Evolutionary conservation across 2,797 vertebrate species (phyloP).

Genomic region (Liasis olivaceus): DNA sequence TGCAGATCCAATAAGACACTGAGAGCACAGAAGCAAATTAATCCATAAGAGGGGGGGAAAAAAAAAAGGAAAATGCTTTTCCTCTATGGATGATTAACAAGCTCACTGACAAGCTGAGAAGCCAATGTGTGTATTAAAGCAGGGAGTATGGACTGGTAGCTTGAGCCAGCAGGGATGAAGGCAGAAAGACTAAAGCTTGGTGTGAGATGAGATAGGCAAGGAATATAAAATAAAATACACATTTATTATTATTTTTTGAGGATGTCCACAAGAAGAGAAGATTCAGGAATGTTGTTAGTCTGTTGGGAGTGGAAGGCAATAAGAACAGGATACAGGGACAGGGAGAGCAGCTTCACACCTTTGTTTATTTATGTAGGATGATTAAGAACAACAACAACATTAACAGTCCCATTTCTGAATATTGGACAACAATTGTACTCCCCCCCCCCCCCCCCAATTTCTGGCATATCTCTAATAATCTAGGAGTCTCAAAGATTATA

Average conservation of each 20-base stretch:
- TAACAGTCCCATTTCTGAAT: not conserved
- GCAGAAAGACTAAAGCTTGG: not conserved
- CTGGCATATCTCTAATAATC: not conserved
- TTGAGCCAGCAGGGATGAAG: not conserved
- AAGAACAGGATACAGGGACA: not conserved
- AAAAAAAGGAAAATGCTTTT: not conserved
- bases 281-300: not conserved
- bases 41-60: not conserved
- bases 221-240: not conserved
- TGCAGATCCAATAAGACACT: not conserved
- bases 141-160: not conserved
- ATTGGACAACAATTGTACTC: not conserved
- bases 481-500: not conserved
- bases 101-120: not conserved
- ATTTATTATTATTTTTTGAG: not conserved
- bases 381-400: too few species aligned
- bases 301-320: not conserved
- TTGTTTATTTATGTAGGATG: not conserved
- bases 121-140: not conserved
- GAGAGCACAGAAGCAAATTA: not conserved
- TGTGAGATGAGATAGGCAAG: not conserved
- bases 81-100: not conserved
- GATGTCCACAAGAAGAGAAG: not conserved
- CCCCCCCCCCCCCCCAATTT: not conserved
- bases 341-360: not conserved